A percentile compares a stretch with the other conserved stretches of the same genome.
Evolutionary conservation across 2,797 vertebrate species (phyloP).

Genomic region (Macroramphosus scolopax): DNA sequence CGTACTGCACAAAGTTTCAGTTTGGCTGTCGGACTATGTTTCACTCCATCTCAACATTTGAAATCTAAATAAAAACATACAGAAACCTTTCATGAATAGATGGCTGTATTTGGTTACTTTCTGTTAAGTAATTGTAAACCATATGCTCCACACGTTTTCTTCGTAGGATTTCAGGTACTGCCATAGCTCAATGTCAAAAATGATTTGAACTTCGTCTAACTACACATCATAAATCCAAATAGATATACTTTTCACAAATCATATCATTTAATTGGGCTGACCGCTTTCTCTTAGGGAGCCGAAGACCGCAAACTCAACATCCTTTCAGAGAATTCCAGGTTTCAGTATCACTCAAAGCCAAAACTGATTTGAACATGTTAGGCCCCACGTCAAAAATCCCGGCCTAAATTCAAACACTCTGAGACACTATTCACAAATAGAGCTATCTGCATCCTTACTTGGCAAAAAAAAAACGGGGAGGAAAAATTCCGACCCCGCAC

Average conservation of each 20-base stretch:
- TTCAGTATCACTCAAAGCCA: conserved; percentile 47
- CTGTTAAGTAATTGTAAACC: conserved; percentile 16
- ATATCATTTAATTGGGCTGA: conserved; percentile 29
- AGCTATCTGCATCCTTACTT: conserved; percentile 71
- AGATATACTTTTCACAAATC: conserved; percentile 37
- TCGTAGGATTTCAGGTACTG: conserved; percentile 2
- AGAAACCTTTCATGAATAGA: conserved; percentile 19
- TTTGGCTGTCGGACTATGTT: not conserved
- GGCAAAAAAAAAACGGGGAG: conserved; percentile 48
- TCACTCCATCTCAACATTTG: not conserved
- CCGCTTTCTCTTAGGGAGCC: conserved; percentile 29
- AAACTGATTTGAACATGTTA: conserved; percentile 55
- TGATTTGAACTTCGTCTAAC: conserved; percentile 29
- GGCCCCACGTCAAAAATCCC: conserved; percentile 55
- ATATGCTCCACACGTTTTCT: conserved; percentile 8
- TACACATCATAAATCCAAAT: conserved; percentile 34
- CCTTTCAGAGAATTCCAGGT: conserved; percentile 47
- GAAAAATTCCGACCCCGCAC: conserved; percentile 77
- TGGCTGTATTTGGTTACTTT: conserved; percentile 13
- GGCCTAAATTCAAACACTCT: conserved; percentile 71
- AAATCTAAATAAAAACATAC: conserved; percentile 10
- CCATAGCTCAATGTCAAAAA: conserved; percentile 28
- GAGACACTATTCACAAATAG: conserved; percentile 73
- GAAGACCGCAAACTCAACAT: conserved; percentile 45
- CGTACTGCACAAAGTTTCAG: conserved; percentile 1